Percentiles rank a stretch among this genome's conserved stretches.
Evolutionary conservation across 2,888 invertebrate genomes (phyloP).

Genomic region (Strigamia maritima): DNA sequence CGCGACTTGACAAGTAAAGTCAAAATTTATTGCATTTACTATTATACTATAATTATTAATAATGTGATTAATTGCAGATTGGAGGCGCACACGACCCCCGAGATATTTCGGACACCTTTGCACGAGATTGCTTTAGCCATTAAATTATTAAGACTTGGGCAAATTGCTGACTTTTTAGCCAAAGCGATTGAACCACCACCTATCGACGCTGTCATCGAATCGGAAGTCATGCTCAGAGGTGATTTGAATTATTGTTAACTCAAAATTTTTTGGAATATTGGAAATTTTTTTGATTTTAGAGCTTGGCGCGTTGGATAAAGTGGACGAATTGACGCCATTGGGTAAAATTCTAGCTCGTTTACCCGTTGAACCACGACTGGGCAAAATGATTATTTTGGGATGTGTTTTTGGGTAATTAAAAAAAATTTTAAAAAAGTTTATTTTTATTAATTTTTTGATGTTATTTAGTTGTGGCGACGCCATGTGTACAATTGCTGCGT

Average conservation of each 20-base stretch:
- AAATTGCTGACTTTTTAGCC: conserved; percentile 89
- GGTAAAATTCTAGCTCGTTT: conserved; percentile 89
- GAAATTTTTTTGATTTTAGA: conserved; percentile 57
- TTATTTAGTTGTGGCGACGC: conserved; percentile 76
- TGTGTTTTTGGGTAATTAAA: conserved; percentile 65
- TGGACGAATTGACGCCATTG: conserved; percentile 86
- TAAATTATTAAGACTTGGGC: conserved; percentile 82
- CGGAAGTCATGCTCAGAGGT: conserved; percentile 70
- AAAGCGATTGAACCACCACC: conserved; percentile 89
- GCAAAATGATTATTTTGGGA: conserved; percentile 96
- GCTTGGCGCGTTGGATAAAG: conserved; percentile 83
- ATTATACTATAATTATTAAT: too few species aligned
- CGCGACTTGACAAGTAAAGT: conserved; percentile 53
- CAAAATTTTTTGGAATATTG: neutral
- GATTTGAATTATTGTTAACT: neutral
- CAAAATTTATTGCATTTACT: neutral
- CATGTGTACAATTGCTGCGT: conserved; percentile 88
- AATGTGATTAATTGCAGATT: conserved; percentile 48
- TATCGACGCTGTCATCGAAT: conserved; percentile 95
- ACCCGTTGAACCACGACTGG: conserved; percentile 92
- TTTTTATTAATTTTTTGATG: neutral
- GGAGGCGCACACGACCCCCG: conserved; percentile 83
- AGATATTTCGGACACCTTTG: conserved; percentile 95
- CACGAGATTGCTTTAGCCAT: conserved; percentile 91
- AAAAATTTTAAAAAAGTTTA: neutral